Base-by-base conservation (phyloP, 2,888 invertebrate species). In the Apocheima hispidaria region DNA sequence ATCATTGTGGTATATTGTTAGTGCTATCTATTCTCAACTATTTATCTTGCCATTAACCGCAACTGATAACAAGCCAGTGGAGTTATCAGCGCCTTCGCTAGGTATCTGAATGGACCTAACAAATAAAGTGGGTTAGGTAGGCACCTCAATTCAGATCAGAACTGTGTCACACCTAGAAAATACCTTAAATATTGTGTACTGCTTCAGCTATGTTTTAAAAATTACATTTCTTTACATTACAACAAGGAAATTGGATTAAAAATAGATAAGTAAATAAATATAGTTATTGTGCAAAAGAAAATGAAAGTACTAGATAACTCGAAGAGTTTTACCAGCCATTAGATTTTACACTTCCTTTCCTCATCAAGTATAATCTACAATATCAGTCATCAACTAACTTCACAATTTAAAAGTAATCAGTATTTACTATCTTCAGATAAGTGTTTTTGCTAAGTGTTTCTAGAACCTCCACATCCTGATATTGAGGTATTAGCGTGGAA, bases 41-140 rank as follows among this genome's bases (percentile, higher is more conserved):
- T 67, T 67, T 69, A 67, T 69, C 69, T 62, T 67, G 61, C 65
- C 69, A 69, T 61, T 69, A 67, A 67, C 66, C 68, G 56, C 65
- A 54, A 56, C 65, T 66, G 70, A 70, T 70, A 68, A 69, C 53
- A 59, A 65, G 68, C 63, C 63, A 64, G 58, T 40, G 36, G 41
- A 65, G 66, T 70, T 70, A 70, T 70, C 70, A 66, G 66, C 56
- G 10, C 55, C 60, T 65, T 69, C 60, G 54, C 65, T 54, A 58
- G 44, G 60, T 61, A 59, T 51, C 53, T 60, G 50, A 64, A 65
- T 61, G 40, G 64, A 66, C 60, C 58, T 58, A 65, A 58, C 63
- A 65, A 62, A 65, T 58, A 58, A 65, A 60, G 36, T 62, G 50
- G 60, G 67, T 62, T 60, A 62, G 40, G 48, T 57, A 62, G 40